These are phyloP conservation scores for Drosophila ezoana DNA, from an alignment of 2,888 invertebrate genomes.

Conservation along the genomic window DNA sequence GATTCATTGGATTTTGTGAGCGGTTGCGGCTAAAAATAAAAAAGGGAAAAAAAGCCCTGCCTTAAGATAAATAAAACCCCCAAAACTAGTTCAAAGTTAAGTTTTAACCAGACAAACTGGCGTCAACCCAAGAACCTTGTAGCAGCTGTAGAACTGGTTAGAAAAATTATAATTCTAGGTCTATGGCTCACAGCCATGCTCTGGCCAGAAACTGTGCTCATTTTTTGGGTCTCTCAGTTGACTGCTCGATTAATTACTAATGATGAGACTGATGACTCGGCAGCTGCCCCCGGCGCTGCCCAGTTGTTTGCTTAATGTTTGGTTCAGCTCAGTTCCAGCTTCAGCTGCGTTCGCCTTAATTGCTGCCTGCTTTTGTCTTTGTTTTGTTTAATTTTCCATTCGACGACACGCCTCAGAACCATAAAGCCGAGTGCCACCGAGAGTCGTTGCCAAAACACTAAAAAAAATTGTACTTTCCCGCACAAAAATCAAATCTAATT, in stretches of 20 bases:
- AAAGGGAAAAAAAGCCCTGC: constrained; percentile 9
- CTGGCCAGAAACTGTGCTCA: constrained; percentile 4
- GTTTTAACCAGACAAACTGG: constrained; percentile 51
- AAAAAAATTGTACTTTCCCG: constrained; percentile 27
- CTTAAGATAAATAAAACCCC: constrained; percentile 9
- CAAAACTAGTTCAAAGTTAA: constrained; percentile 10
- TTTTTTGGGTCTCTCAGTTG: constrained; percentile 14
- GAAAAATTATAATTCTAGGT: background rate
- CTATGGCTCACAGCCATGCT: constrained; percentile 1
- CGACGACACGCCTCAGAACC: constrained; percentile 43
- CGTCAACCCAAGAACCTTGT: constrained; percentile 36
- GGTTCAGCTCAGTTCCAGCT: constrained; percentile 26
- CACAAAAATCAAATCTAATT: constrained; percentile 50
- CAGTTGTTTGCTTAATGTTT: constrained; percentile 21
- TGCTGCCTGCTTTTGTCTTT: constrained; percentile 22
- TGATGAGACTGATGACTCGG: constrained; percentile 22
- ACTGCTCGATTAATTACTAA: constrained; percentile 38
- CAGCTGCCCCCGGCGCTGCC: constrained; percentile 9
- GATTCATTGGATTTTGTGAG: constrained; percentile 35
- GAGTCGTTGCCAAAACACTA: constrained; percentile 29
- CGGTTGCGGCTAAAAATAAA: constrained; percentile 51
- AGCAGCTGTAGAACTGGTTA: constrained; percentile 9
- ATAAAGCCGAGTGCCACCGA: constrained; percentile 31
- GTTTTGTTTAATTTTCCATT: constrained; percentile 45
- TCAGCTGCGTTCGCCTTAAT: constrained; percentile 33